Evolutionary conservation across 2,113 vertebrate species (phyloP), one percentile per base, ranked within the genome.

Genomic region (Macroglossus sobrinus): DNA sequence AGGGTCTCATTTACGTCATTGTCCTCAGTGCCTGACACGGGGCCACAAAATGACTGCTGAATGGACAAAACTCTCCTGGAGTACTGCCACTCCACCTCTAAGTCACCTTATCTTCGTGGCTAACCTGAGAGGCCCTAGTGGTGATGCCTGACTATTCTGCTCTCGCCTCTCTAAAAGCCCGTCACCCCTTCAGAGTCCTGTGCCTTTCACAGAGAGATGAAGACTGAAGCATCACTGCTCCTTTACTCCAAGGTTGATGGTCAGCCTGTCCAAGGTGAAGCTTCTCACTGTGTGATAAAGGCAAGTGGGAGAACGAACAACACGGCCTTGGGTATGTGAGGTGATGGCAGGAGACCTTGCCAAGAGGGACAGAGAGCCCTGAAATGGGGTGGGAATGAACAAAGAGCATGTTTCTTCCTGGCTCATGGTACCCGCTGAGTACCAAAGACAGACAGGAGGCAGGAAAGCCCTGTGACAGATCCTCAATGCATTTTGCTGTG

Each of bases 121-220:
- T 69, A 28, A 38, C 33, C 38, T 28, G 47, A 80, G 30, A 80
- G 47, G 74, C 55, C 35, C 45, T 35, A 33, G 47, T 2, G 5
- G 24, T 50, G 38, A n/a, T 3, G 4, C 45, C 53, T 5, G 14
- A 53, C 35, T 11, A 50, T 7, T n/a, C 13, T 86, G 18, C 40
- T 50, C 45, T 30, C 1, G 1, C 21, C 61, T 45, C 19, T 6
- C 47, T 12, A 3, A 64, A 64, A 63, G 40, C 66, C 63, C 21
- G 26, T 26, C 30, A 11, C 8, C 63, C 59, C 21, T 8, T n/a
- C 45, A 28, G 13, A 55, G 64, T 50, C 59, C 40, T 24, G 30
- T 1, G n/a, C 75, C 79, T 12, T 24, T 57, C 61, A 45, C 2
- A 0, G 30, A 14, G 47, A 53, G 15, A 74, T 0, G 1, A 35